Conservation (phyloP, 2,113 vertebrate genomes). For the Gnathonemus longibarbis region DNA sequence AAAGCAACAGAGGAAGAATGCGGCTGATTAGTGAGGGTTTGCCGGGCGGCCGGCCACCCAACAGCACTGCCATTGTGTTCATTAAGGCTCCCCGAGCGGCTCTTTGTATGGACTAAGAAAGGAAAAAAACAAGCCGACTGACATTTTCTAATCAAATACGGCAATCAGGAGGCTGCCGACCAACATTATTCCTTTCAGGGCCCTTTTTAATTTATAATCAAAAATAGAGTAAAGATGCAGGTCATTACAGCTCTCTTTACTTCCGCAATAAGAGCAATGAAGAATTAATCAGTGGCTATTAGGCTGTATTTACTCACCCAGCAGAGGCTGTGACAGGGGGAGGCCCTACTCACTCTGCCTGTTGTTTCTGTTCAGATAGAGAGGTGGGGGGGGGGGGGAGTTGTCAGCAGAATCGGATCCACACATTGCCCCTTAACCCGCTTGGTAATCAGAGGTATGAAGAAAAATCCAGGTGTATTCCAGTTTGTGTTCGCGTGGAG, state of each 20-base stretch:
- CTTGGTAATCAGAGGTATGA: not conserved
- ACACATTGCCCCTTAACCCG: slow-evolving; percentile 22
- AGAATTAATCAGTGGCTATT: slow-evolving; percentile 99
- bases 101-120: slow-evolving; percentile 37
- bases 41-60: slow-evolving; percentile 36
- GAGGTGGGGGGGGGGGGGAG: slow-evolving; percentile 10
- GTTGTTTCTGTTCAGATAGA: slow-evolving; percentile 27
- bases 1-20: slow-evolving; percentile 56
- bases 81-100: slow-evolving; percentile 46
- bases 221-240: slow-evolving; percentile 80
- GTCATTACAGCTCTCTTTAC: slow-evolving; percentile 95
- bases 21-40: slow-evolving; percentile 64
- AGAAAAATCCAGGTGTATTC: slow-evolving; percentile 10
- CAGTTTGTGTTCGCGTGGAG: not conserved
- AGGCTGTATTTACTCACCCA: slow-evolving; percentile 74
- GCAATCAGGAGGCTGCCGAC: slow-evolving; percentile 84
- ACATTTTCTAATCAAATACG: slow-evolving; percentile 74
- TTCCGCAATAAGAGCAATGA: slow-evolving; percentile 94
- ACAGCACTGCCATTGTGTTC: slow-evolving; percentile 60
- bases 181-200: slow-evolving; percentile 87
- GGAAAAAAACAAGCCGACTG: slow-evolving; percentile 56
- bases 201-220: slow-evolving; percentile 96
- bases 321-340: slow-evolving; percentile 48
- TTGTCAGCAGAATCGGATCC: slow-evolving; percentile 34
- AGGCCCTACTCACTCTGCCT: slow-evolving; percentile 42